phyloP scores from a whole-genome alignment of 2,113 vertebrate species.

The Murina feae region DNA sequence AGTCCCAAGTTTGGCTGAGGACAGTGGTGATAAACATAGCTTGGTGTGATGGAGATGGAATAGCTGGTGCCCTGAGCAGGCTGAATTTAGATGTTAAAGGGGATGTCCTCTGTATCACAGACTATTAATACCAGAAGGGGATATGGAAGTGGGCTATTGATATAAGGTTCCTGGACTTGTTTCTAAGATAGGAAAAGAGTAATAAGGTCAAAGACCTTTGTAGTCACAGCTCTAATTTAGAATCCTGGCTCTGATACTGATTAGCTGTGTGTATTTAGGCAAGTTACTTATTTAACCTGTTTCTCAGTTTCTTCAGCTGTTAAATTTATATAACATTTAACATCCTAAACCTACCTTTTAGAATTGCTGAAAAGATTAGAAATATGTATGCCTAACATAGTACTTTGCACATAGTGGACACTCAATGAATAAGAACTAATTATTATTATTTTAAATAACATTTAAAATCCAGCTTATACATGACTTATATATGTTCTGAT shows the following conservation, averaged over 20 bases:
- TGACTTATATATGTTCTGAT: background rate
- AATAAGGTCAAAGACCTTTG: background rate
- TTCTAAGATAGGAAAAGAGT: background rate
- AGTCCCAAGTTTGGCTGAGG: conserved; percentile 18
- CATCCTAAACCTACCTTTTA: background rate
- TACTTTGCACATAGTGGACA: background rate
- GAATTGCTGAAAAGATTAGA: conserved; percentile 17
- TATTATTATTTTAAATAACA: background rate
- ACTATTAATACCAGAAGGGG: background rate
- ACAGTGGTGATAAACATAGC: background rate
- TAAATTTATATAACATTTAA: conserved; percentile 24
- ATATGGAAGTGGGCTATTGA: background rate
- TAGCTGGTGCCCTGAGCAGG: background rate
- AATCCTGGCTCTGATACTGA: background rate
- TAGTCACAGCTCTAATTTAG: conserved; percentile 3
- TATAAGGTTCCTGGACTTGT: background rate
- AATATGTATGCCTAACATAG: background rate
- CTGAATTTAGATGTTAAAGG: conserved; percentile 22
- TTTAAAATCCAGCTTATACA: background rate
- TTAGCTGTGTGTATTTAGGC: background rate
- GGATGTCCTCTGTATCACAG: background rate
- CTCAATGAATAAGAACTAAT: background rate
- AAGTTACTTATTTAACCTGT: background rate
- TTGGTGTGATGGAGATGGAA: background rate
- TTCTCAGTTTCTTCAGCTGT: conserved; percentile 24